phyloP scores from a whole-genome alignment of 2,113 vertebrate genomes.

The Cyanoramphus novaezelandiae region DNA sequence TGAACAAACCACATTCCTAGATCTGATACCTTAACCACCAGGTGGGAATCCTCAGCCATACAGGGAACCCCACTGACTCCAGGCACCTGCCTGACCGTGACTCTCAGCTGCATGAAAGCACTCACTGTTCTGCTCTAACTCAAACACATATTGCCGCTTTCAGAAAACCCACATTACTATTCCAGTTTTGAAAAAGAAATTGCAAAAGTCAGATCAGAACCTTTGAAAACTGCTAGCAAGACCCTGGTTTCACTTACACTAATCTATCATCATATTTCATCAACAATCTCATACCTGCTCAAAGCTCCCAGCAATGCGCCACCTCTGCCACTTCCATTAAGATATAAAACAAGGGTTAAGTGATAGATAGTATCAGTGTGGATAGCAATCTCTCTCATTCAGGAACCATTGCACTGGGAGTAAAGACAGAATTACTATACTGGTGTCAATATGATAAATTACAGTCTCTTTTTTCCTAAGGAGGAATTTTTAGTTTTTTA shows the following conservation, averaged over 20 bases:
- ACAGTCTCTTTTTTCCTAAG: not conserved
- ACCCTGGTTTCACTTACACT: slow-evolving; percentile 16
- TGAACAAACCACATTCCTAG: not conserved
- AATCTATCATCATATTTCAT: slow-evolving; percentile 56
- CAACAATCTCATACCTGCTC: not conserved
- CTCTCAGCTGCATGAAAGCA: not conserved
- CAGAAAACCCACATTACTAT: slow-evolving; percentile 24
- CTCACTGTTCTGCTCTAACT: not conserved
- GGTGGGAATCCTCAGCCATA: not conserved
- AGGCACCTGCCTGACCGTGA: not conserved
- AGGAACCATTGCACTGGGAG: not conserved
- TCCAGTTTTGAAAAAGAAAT: slow-evolving; percentile 3
- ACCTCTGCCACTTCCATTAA: slow-evolving; percentile 40
- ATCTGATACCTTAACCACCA: not conserved
- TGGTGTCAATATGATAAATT: slow-evolving; percentile 59
- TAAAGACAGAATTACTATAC: slow-evolving; percentile 54
- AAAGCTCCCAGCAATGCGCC: not conserved
- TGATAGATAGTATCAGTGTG: slow-evolving; percentile 48
- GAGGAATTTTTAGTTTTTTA: slow-evolving; percentile 6
- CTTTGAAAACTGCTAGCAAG: not conserved
- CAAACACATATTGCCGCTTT: slow-evolving; percentile 7
- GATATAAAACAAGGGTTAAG: slow-evolving; percentile 49
- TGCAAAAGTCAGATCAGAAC: slow-evolving; percentile 34
- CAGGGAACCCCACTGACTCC: not conserved
- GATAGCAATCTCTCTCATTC: slow-evolving; percentile 51